Evolutionary conservation across 37 sponge, comb jelly and placozoan genomes (phyloP), one percentile per base, ranked within the genome.

Genomic region (Lycopodina hypogea): DNA sequence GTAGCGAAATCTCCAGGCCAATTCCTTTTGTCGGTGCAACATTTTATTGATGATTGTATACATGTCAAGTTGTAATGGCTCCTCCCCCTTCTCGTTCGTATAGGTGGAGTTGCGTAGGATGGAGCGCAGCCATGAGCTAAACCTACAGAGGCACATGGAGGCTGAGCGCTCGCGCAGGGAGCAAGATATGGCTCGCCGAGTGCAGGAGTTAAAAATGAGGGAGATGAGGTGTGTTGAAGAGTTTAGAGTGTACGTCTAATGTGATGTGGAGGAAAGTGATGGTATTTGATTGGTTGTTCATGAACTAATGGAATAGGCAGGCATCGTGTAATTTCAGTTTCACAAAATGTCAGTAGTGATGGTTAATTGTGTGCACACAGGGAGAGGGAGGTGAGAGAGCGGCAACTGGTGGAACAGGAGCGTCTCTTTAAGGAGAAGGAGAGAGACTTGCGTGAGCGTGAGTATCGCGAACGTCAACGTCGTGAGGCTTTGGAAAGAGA

Each of bases 361-460:
- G 48, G 48, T 45, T 45, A 45, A 45, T 45, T 45, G 48, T 45
- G 48, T 45, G 9, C 48, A 45, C 9, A 45, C 18, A 83, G 79
- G 57, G 90, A 89, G 33, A 42, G 85, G 8, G 90, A 89, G 26
- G 30, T 80, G 33, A 52, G 83, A 36, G 89, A 83, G 61, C 68
- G 84, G 50, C 71, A 78, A 38, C 33, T 78, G 24, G 74, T 65
- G 6, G 89, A 88, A 38, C 84, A 83, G 57, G 89, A 88, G 69
- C 60, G 84, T 21, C n/a, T 56, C 38, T 73, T 79, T 37, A 79
- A 79, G 48, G 80, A 88, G 63, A 79, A 74, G 39, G 89, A 83
- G 64, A 72, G 89, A 51, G 89, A 82, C 19, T 41, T 83, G 26
- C 42, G 78, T 35, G 84, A 85, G 34, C 55, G 79, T 9, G 81